These are phyloP conservation scores for Leptosomus discolor DNA, from an alignment of 2,113 vertebrate species.

Conservation along the genomic window DNA sequence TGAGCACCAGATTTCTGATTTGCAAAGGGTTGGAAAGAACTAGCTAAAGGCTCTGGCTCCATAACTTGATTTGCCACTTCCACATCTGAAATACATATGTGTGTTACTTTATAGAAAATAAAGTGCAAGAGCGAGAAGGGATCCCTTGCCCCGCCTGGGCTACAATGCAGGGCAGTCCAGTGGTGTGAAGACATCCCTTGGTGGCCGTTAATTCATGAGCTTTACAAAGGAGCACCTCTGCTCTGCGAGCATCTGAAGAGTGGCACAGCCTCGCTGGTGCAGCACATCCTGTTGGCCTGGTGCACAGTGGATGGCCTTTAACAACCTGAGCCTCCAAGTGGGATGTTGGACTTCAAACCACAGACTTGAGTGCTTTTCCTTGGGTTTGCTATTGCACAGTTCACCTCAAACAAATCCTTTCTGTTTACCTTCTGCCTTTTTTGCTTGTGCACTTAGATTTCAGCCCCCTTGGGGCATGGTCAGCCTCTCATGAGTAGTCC, in stretches of 20 bases:
- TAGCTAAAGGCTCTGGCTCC: neutral
- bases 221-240: neutral
- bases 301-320: accelerated
- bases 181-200: neutral
- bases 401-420: neutral
- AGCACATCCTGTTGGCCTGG: neutral
- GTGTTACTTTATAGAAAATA: neutral
- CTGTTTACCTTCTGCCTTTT: neutral
- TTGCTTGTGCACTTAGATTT: neutral
- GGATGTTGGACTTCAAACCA: neutral
- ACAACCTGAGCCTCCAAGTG: neutral
- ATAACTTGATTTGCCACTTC: neutral
- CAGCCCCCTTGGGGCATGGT: neutral
- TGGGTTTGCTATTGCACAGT: neutral
- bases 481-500: accelerated
- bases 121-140: neutral
- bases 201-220: neutral
- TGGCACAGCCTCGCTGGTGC: accelerated
- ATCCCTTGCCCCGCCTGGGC: neutral
- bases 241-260: neutral
- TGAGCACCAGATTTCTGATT: neutral
- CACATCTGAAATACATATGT: neutral
- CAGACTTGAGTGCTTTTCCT: neutral
- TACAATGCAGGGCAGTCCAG: neutral
- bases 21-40: neutral